Evolutionary conservation across 1,140 invertebrate genomes (phyloP), one percentile per base, ranked within the genome.

Genomic region (Panulirus ornatus): DNA sequence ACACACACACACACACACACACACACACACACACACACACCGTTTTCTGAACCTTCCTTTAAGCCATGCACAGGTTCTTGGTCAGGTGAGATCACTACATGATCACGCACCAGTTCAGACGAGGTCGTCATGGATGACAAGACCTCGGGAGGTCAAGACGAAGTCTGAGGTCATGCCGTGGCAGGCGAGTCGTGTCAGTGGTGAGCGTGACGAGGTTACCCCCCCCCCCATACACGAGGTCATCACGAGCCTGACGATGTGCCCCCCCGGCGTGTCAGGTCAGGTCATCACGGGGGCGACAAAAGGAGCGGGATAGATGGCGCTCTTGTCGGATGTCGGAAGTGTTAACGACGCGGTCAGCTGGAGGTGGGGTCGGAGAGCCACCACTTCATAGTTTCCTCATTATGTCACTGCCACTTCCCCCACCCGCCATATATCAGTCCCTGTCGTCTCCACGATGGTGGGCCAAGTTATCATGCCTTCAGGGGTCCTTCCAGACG

Each of bases 391-490:
- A 75, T 75, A 75, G 71, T 75, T 40, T 75, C 40, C 71, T 40
- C 71, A 75, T 75, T 40, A 75, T 75, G 71, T 40, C 36, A 6
- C 71, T 40, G 71, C 71, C 71, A 75, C 71, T 75, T 42, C 16
- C 40, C 71, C 36, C 40, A 36, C n/a, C 36, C 71, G 0, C 36
- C 16, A 19, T 40, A 38, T 75, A 75, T 75, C 71, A 38, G 36
- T 75, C 40, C 71, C 71, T 75, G 71, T 75, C 71, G 3, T 30
- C 71, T 36, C 2, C 40, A 38, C 34, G 40, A 38, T 6, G 9
- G n/a, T n/a, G 14, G 30, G 71, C 36, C 71, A 75, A 75, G 71
- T n/a, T 75, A 75, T 75, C 71, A 75, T 75, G 34, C 70, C 34
- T 71, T 22, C 5, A 14, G 70, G 27, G 16, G 3, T 5, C 51